Evolutionary conservation across 2,797 vertebrate species (phyloP).

Genomic region (Xiphorhynchus erythropygius): DNA sequence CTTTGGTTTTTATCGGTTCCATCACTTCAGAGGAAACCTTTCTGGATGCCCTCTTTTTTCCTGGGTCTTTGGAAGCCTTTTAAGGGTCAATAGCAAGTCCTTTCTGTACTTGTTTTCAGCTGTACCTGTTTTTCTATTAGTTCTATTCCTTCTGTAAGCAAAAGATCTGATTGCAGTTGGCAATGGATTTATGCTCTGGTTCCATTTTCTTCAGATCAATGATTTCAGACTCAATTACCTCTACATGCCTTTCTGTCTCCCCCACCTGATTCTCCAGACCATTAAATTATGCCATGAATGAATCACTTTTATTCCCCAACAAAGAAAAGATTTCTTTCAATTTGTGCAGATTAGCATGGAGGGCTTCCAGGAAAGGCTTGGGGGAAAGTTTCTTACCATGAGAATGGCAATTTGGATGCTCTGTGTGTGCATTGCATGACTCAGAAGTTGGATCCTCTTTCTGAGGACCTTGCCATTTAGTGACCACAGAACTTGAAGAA

Average conservation of each 20-base stretch:
- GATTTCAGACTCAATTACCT: slow-evolving; percentile 50
- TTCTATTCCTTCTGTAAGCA: neutral
- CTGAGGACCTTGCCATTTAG: neutral
- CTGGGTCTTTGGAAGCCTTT: neutral
- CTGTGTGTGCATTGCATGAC: neutral
- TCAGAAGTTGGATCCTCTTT: neutral
- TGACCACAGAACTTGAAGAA: neutral
- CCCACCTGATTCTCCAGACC: slow-evolving; percentile 30
- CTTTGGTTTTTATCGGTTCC: neutral
- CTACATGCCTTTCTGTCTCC: neutral
- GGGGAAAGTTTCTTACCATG: neutral
- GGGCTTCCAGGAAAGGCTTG: slow-evolving; percentile 15
- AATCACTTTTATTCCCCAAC: slow-evolving; percentile 24
- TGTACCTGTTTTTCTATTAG: neutral
- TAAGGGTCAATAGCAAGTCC: neutral
- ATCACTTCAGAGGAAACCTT: neutral
- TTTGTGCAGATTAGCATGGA: slow-evolving; percentile 48
- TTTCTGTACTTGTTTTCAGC: neutral
- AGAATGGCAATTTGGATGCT: neutral
- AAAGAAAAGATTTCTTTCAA: slow-evolving; percentile 51
- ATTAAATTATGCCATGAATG: slow-evolving; percentile 47
- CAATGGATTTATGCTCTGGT: slow-evolving; percentile 3
- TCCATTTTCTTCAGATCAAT: slow-evolving; percentile 51
- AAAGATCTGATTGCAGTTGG: slow-evolving; percentile 30
- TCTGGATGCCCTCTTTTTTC: neutral